Base-by-base conservation (phyloP, 2,888 invertebrate species). In the Carpatolechia fugitivella region DNA sequence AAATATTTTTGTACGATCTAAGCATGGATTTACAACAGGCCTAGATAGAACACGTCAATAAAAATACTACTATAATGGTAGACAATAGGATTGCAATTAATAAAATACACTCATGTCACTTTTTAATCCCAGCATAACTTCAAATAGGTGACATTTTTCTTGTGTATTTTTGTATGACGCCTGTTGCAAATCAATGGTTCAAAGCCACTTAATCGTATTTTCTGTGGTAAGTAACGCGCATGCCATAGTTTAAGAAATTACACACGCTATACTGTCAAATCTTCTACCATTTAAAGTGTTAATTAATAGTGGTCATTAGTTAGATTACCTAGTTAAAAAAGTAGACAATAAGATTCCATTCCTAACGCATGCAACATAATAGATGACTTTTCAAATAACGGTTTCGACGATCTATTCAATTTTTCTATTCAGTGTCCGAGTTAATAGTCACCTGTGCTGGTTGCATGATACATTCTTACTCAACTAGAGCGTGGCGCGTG, bases 401-500 rank as follows among this genome's bases (percentile, higher is more conserved):
- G 35, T 29, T 18, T 35, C 30, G 29, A 18, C 29, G 29, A 24
- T 24, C 3, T 46, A 24, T 46, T 24, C n/a, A n/a, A 33, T 33
- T 49, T 50, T 36, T 50, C 29, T n/a, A 10, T 29, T 1, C 40
- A 20, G 10, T 18, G 64, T 64, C 66, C 72, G 68, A 51, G 35
- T 35, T 20, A 29, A 40, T 40, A 41, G 20, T 24, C 24, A 51
- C 38, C 77, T 78, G 46, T 1, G 35, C 16, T 38, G 38, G 16
- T 57, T 69, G 82, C 85, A 82, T 85, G 82, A 82, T 83, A 85
- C 87, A 82, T 82, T 82, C 87, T 81, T 80, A 78, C 76, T 74
- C 83, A 85, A 86, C 76, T 84, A 81, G 88, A 88, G 85, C 87
- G 85, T 82, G 72, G 77, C 79, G 71, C 73, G 72, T 75, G 78